These are phyloP conservation scores for Macrophya alboannulata DNA, from an alignment of 2,888 invertebrate genomes.

Conservation along the genomic window DNA sequence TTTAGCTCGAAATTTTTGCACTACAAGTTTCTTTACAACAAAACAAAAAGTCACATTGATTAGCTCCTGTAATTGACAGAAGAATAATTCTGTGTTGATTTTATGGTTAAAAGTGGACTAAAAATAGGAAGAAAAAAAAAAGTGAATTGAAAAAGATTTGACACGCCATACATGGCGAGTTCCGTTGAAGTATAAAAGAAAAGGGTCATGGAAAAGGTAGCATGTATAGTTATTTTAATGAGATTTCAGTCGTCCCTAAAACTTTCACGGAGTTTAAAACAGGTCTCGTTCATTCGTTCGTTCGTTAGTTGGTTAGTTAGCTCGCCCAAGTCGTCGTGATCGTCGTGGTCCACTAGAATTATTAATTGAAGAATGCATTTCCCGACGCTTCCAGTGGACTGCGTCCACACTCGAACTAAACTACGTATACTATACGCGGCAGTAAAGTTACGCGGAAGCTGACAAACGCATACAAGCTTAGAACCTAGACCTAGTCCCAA, in stretches of 20 bases:
- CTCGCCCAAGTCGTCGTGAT: neutral
- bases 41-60: neutral
- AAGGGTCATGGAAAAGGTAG: neutral
- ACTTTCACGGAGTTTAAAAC: constrained; percentile 37
- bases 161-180: neutral
- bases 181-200: neutral
- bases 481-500: neutral
- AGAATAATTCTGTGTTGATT: neutral
- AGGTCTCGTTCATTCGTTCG: neutral
- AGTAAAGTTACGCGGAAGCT: constrained; percentile 14
- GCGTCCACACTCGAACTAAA: constrained; percentile 15
- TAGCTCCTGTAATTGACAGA: neutral
- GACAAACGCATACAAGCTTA: neutral
- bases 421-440: neutral
- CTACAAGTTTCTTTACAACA: neutral
- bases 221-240: constrained; percentile 12
- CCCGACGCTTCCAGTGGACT: constrained; percentile 47
- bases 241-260: neutral
- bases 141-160: neutral
- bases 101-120: neutral
- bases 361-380: constrained; percentile 55
- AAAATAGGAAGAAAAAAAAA: neutral
- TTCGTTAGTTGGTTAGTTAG: neutral
- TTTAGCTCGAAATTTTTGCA: too few species aligned
- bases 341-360: constrained; percentile 28